Conservation (phyloP, 2,797 vertebrate genomes). For the Alcedo atthis region DNA sequence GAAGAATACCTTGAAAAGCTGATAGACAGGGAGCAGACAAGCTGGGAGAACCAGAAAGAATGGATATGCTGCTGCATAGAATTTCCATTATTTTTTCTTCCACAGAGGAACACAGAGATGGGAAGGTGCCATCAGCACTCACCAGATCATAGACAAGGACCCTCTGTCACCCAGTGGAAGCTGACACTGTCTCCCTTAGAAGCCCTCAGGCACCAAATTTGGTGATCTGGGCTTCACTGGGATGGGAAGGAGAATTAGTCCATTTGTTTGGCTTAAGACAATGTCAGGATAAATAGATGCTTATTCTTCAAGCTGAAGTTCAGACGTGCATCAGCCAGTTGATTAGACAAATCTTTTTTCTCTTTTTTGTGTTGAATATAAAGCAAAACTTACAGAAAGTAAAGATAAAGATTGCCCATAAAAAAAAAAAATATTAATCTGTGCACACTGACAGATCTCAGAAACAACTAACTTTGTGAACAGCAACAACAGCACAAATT, state of each 20-base stretch:
- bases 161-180: background rate
- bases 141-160: background rate
- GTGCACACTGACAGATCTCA: background rate
- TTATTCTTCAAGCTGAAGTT: background rate
- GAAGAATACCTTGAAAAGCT: background rate
- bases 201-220: background rate
- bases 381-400: background rate
- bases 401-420: background rate
- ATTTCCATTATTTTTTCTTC: background rate
- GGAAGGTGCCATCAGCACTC: background rate
- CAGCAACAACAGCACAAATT: background rate
- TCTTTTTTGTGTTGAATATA: background rate
- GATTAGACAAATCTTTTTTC: slow-evolving; percentile 24
- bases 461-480: background rate
- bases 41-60: background rate
- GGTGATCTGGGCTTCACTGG: background rate
- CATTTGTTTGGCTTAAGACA: background rate
- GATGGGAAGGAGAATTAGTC: background rate
- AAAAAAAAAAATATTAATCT: background rate
- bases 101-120: background rate
- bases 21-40: background rate
- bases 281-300: slow-evolving; percentile 1
- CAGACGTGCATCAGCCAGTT: slow-evolving; percentile 10
- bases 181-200: background rate
- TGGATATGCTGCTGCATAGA: background rate